These are phyloP conservation scores for Argyrosomus regius DNA, from an alignment of 2,797 vertebrate genomes.

Conservation along the genomic window DNA sequence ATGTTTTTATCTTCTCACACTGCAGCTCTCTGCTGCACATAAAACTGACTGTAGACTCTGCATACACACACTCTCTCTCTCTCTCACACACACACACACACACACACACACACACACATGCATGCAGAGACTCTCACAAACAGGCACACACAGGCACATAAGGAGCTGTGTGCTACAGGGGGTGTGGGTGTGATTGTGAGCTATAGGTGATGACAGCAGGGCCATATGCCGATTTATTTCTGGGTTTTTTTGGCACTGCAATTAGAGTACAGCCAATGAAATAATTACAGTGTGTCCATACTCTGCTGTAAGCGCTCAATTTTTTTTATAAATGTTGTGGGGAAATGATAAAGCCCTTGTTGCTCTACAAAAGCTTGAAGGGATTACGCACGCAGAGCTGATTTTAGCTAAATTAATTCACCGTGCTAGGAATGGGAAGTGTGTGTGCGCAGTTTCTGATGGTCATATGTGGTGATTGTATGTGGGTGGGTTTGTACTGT, in stretches of 20 bases:
- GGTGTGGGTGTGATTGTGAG: constrained; percentile 74
- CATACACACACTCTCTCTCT: constrained; percentile 12
- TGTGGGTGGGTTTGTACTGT: constrained; percentile 32
- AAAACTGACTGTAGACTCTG: constrained; percentile 26
- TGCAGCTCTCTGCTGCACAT: constrained; percentile 19
- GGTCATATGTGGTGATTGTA: not conserved
- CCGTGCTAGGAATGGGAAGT: not conserved
- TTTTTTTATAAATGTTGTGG: not conserved
- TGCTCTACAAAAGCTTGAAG: not conserved
- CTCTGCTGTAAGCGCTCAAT: not conserved
- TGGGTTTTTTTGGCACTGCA: constrained; percentile 19
- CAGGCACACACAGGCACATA: constrained; percentile 41
- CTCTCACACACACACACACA: not conserved
- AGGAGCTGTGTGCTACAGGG: constrained; percentile 54
- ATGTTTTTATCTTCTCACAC: constrained; percentile 58
- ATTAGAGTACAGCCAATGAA: constrained; percentile 42
- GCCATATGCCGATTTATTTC: constrained; percentile 82
- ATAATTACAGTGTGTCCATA: constrained; percentile 23
- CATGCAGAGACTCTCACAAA: constrained; percentile 23
- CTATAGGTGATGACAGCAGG: constrained; percentile 80
- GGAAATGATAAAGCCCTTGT: not conserved
- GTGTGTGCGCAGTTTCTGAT: not conserved
- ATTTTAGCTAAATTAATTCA: not conserved
- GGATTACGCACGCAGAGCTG: not conserved
- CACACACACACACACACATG: constrained; percentile 11